Evolutionary conservation across 2,888 invertebrate genomes (phyloP), one percentile per base, ranked within the genome.

Genomic region (Autographa gamma): DNA sequence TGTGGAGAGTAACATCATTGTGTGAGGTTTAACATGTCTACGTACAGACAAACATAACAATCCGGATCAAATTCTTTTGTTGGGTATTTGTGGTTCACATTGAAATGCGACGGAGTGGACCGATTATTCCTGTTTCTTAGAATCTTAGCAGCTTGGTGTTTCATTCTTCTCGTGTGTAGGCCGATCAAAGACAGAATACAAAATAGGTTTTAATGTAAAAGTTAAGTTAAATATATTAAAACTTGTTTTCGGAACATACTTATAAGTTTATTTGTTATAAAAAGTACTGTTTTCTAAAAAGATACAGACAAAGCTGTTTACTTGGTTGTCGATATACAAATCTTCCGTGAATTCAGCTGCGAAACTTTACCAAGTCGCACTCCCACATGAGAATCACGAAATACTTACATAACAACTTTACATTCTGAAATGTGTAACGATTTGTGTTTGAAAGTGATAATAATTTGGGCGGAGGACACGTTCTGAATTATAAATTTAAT

Each of bases 21-120:
- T 67, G 58, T 59, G 25, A 61, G 25, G 32, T 70, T 66, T 63
- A 69, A 63, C 34, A 34, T 72, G 25, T 70, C 60, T 70, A 14
- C 38, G 38, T 60, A 65, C n/a, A 31, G 62, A 70, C 54, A 66
- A 80, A 71, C 66, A 76, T 66, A 59, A 71, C 61, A 75, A 71
- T 67, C 72, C 56, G 69, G 74, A 74, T 71, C 74, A 73, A 72
- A 79, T 84, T 83, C 82, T 78, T 84, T 83, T 82, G 83, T 83
- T 74, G 76, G 56, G 62, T 74, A 63, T 74, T 81, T 69, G 72
- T 69, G 69, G 65, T 74, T 83, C 71, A 60, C 75, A 84, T 83
- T 83, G 74, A 80, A 76, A 78, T 64, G 78, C 83, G 82, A 69
- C 71, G 72, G 64, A 80, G 78, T 82, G 72, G 66, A 82, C 77